Base-by-base conservation (phyloP, 2,113 vertebrate genomes). In the Pardalotus punctatus region DNA sequence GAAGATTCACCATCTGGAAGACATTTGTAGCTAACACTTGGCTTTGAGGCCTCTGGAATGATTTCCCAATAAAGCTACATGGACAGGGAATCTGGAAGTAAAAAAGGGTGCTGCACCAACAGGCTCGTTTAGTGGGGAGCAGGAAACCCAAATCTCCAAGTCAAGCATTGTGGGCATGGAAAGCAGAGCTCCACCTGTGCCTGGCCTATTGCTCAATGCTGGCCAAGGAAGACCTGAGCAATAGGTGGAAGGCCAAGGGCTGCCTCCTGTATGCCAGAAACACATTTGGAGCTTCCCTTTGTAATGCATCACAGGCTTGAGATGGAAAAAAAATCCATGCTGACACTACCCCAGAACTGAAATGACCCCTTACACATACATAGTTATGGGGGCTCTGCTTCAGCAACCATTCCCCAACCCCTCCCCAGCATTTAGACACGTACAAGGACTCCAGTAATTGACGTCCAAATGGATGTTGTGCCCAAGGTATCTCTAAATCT, bases 391-490 rank as follows among this genome's bases (percentile, higher is more conserved):
- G 43, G 22, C 51, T 77, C 38, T 81, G 50, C 93, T 81, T 84
- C 70, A 66, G 79, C 40, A 78, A 24, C 42, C 69, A 27, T 57
- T 60, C 48, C 86, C 82, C 79, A 85, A 18, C 38, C 79, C 90
- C 82, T 77, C 78, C 86, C 66, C 29, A 10, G 82, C 83, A 64
- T 54, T 93, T 74, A 82, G 83, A 69, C 76, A 98, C 99, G 97
- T 98, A 99, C 99, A 99, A 96, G 14, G 99, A 99, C 89, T 99
- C 98, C 97, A 99, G 98, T 77, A 99, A 98, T 89, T 99, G 99
- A 85, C 99, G 99, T 51, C 99, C 99, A 74, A 99, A 99, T 1
- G 99, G 99, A 95, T 99, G 99, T 88, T 98, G 98, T 90, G 99
- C 99, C 99, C 99, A 99, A 31, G 99, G 99, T 11, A 98, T 99